Evolutionary conservation across 2,888 invertebrate species (phyloP).

Genomic region (Andrena fulva): DNA sequence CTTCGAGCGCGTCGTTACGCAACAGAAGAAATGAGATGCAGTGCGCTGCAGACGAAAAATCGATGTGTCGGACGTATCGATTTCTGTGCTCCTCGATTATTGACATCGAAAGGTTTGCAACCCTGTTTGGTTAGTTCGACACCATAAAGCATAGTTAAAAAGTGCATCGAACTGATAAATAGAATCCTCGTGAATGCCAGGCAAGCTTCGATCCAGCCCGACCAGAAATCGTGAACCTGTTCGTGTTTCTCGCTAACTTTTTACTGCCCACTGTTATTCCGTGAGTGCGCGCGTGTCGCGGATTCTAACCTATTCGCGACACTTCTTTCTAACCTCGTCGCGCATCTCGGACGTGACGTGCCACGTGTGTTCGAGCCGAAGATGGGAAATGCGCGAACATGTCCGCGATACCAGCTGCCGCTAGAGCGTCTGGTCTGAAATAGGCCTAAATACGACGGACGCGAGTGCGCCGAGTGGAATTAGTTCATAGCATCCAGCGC

Average conservation of each 20-base stretch:
- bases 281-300: background rate
- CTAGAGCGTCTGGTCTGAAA: background rate
- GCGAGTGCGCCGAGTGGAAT: background rate
- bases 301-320: slow-evolving; percentile 1
- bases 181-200: slow-evolving; percentile 15
- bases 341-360: background rate
- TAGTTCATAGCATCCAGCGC: background rate
- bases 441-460: slow-evolving; percentile 1
- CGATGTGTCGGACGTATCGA: slow-evolving; percentile 2
- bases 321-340: slow-evolving; percentile 7
- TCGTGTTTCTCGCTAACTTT: background rate
- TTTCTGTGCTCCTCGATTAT: background rate
- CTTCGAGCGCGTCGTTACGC: background rate
- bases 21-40: background rate
- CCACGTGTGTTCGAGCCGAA: background rate
- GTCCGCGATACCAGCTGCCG: background rate
- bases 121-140: background rate
- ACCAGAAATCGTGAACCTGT: background rate
- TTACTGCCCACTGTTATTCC: background rate
- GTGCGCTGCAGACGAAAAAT: background rate
- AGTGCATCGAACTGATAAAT: background rate
- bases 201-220: slow-evolving; percentile 2
- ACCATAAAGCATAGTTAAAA: background rate
- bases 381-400: background rate
- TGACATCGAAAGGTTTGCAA: background rate